Evolutionary conservation across 2,113 vertebrate genomes (phyloP), one percentile per base, ranked within the genome.

Genomic region (Dinomys branickii): DNA sequence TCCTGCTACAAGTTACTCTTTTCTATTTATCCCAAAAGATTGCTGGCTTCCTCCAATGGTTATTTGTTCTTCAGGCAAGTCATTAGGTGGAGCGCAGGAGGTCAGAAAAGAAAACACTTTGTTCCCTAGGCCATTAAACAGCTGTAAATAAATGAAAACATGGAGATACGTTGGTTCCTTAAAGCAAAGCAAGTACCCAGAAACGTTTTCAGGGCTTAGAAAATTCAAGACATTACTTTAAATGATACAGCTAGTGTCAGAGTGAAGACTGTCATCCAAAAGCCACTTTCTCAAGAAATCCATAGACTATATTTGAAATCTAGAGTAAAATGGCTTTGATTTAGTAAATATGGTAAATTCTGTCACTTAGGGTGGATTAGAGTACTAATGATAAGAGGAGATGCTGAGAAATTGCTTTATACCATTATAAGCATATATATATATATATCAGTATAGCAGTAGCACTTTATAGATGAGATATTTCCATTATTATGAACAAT

Each of bases 121-220:
- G 80, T 85, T 75, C 91, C 58, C 17, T 20, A 83, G 69, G 24
- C 54, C 87, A 94, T 92, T 97, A 93, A 93, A 80, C 71, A 93
- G 85, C 67, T 93, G 38, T 95, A 97, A 97, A 96, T 97, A 97
- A 94, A 94, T 97, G 93, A 97, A 96, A 93, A 91, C 71, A n/a
- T 24, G 78, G 38, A 90, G 69, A 92, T 87, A 28, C 33, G 12
- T 90, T 88, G 38, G 28, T 44, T 90, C 81, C 75, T 90, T 91
- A 75, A 82, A 90, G 95, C 58, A 97, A 96, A 33, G 47, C 71
- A 94, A 93, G 12, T 24, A 41, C 87, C 63, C 1, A 17, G 75
- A 93, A 95, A 91, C 52, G 94, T 97, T 97, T 84, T 26, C 5
- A 4, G 85, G 63, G 56, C 63, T 86, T 65, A 61, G 90, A 44